These are phyloP conservation scores for Aelia acuminata DNA, from an alignment of 2,888 invertebrate species.

Conservation along the genomic window DNA sequence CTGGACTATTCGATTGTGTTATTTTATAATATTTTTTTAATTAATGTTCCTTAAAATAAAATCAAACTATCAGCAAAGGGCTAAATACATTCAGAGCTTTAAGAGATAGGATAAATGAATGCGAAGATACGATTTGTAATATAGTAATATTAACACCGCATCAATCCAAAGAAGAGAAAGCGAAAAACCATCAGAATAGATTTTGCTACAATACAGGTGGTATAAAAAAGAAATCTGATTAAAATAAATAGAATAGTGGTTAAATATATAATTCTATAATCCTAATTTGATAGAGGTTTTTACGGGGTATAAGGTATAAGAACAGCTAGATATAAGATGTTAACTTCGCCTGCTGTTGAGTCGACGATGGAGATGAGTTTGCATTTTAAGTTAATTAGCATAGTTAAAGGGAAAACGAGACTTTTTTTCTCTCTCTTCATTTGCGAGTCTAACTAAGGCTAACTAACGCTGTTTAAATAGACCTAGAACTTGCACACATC, in stretches of 20 bases:
- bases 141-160: too few relatives aligned
- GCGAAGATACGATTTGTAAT: too few relatives aligned
- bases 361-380: background rate
- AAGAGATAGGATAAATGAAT: too few relatives aligned
- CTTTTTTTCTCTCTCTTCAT: background rate
- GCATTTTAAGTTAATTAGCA: conserved; percentile 15
- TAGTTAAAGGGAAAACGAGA: background rate
- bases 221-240: background rate
- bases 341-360: background rate
- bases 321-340: background rate
- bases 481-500: background rate
- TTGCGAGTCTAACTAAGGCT: background rate
- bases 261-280: background rate
- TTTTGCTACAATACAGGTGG: too few relatives aligned
- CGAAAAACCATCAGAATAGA: too few relatives aligned
- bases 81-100: too few relatives aligned
- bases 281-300: background rate
- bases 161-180: too few relatives aligned
- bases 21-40: too few relatives aligned
- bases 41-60: too few relatives aligned
- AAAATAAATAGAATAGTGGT: background rate
- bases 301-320: background rate
- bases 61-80: too few relatives aligned
- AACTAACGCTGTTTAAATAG: background rate
- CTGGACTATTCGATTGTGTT: too few relatives aligned